Evolutionary conservation across 23 tunicate species (phyloP), one percentile per base, ranked within the genome.

Genomic region (Trididemnum miniatum): DNA sequence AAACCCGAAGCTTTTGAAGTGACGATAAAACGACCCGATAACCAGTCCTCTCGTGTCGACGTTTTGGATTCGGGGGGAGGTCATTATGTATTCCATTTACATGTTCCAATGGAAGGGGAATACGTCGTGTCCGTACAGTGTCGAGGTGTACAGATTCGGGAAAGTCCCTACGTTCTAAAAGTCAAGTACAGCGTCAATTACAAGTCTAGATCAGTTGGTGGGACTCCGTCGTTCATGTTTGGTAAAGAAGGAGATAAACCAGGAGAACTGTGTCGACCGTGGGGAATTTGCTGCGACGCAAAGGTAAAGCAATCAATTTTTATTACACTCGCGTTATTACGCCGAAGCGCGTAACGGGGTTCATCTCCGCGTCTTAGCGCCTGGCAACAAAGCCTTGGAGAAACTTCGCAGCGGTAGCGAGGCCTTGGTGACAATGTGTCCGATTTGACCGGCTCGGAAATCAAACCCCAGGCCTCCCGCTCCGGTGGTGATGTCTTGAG

Each of bases 181-280:
- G 93, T 50, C 20, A 88, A 82, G 84, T 65, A 65, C 71, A 54
- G 78, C 36, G 74, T 82, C 51, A 80, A 77, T 66, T 88, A 88
- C 40, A 25, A 67, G 20, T 5, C 78, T 1, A 66, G 89, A 26
- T 52, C 79, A 0, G 9, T 34, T 5, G 15, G 31, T 25, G 65
- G 69, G 65, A 34, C 82, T 1, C 82, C 91, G 1, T 20, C 31
- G 18, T 35, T 80, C 25, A 35, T 63, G 15, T 88, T 93, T 75
- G 98, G 98, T 0, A 86, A 86, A 26, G 86, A 83, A 74, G 98
- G 98, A 33, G 87, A 84, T 20, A 77, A 80, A 32, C 86, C 86
- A 22, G 98, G 98, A 24, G 89, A 93, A 31, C 77, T 93, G 29
- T 88, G 98, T 34, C 51, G 98, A 57, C 98, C 98, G 20, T 93